phyloP scores from a whole-genome alignment of 1,140 invertebrate genomes.

The Elysia chlorotica region DNA sequence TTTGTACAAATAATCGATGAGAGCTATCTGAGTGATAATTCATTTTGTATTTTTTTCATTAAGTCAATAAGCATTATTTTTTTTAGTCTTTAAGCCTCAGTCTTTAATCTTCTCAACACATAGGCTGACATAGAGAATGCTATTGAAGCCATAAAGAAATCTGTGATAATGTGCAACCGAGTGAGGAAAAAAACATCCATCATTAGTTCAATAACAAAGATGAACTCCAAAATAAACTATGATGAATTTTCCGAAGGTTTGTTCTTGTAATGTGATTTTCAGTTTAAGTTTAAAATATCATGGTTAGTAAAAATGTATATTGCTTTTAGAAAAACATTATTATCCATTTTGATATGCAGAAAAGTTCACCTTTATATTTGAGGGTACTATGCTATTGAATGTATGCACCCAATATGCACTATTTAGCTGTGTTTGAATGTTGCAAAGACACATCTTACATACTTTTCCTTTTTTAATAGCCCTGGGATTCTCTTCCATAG shows the following conservation, averaged over 20 bases:
- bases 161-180: slow-evolving; percentile 50
- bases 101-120: slow-evolving; percentile 7
- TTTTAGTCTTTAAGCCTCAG: background rate
- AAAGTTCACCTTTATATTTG: background rate
- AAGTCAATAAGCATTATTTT: background rate
- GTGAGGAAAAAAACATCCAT: slow-evolving; percentile 50
- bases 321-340: background rate
- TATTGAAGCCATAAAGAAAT: slow-evolving; percentile 53
- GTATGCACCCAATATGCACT: too few relatives aligned
- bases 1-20: background rate
- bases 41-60: background rate
- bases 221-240: slow-evolving; percentile 43
- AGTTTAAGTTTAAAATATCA: background rate
- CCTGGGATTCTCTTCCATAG: too few relatives aligned
- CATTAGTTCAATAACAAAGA: slow-evolving; percentile 41
- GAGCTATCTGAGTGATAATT: background rate
- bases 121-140: slow-evolving; percentile 58
- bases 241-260: slow-evolving; percentile 75
- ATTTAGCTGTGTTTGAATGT: too few relatives aligned
- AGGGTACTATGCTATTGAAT: too few relatives aligned
- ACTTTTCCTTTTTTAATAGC: too few relatives aligned
- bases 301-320: background rate
- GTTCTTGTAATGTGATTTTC: background rate
- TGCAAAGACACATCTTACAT: too few relatives aligned
- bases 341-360: too few relatives aligned